phyloP scores from a whole-genome alignment of 1,140 invertebrate genomes.

The Bradynema listronoti region DNA sequence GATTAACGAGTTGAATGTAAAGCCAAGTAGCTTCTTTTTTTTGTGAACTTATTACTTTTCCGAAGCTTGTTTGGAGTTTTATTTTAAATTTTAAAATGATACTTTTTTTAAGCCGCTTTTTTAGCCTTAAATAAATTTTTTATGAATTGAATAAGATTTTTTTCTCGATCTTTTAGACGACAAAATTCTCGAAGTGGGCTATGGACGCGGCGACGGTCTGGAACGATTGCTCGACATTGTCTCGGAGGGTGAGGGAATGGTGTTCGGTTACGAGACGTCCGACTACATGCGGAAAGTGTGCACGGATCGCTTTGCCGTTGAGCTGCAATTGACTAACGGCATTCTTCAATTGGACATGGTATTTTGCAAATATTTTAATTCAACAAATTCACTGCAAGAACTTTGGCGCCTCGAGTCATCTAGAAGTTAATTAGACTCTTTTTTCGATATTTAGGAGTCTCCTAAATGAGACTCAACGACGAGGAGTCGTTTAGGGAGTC shows the following conservation, averaged over 20 bases:
- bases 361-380: too few species aligned
- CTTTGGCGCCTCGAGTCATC: too few species aligned
- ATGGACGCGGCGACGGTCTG: slow-evolving; percentile 30
- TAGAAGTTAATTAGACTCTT: too few species aligned
- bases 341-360: too few species aligned
- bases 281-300: too few species aligned
- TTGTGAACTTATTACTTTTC: neutral
- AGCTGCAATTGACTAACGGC: too few species aligned
- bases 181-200: slow-evolving; percentile 35
- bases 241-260: slow-evolving; percentile 14
- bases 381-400: too few species aligned
- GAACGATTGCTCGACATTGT: slow-evolving; percentile 15
- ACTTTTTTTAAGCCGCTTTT: slow-evolving; percentile 4
- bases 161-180: slow-evolving; percentile 28
- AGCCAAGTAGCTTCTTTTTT: slow-evolving; percentile 21
- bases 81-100: slow-evolving; percentile 6
- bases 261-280: slow-evolving; percentile 27
- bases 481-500: too few species aligned
- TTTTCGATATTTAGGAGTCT: too few species aligned
- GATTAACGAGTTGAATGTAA: slow-evolving; percentile 15
- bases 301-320: too few species aligned
- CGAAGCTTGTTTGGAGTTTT: neutral
- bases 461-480: too few species aligned
- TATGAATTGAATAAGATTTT: neutral
- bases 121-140: neutral